Percentiles rank a stretch among this genome's conserved stretches.
Conservation (phyloP, 2,888 invertebrate species). For the Aphidoletes aphidimyza region DNA sequence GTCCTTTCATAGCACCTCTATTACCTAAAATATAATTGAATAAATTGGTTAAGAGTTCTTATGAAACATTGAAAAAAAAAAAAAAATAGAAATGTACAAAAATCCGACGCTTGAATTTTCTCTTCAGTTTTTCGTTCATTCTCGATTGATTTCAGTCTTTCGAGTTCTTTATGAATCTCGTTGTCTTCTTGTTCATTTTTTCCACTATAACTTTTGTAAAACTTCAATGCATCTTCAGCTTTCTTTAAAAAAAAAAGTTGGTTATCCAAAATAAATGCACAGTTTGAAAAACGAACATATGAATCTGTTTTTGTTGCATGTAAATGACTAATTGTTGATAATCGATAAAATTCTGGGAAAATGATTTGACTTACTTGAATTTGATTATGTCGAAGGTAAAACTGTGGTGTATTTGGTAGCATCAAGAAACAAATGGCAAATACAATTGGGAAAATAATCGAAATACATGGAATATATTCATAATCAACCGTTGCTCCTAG, state of each 20-base stretch:
- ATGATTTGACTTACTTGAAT: background rate
- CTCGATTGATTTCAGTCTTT: too few species aligned
- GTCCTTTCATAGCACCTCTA: background rate
- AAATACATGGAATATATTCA: constrained; percentile 56
- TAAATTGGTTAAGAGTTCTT: too few species aligned
- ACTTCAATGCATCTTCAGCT: too few species aligned
- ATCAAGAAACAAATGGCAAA: constrained; percentile 53
- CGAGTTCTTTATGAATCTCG: too few species aligned
- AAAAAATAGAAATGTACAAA: background rate
- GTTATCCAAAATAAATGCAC: background rate
- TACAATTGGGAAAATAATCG: constrained; percentile 57
- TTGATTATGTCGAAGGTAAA: constrained; percentile 55
- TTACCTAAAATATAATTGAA: constrained; percentile 1
- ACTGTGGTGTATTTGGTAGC: constrained; percentile 58
- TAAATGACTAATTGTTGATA: too few species aligned
- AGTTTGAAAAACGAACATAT: background rate
- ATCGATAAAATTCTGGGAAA: background rate
- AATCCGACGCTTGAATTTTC: too few species aligned
- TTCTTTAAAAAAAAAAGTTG: too few species aligned
- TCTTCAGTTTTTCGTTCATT: too few species aligned
- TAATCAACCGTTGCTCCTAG: constrained; percentile 57
- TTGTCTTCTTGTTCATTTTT: too few species aligned
- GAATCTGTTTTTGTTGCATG: background rate
- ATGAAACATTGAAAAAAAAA: background rate
- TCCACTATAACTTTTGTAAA: too few species aligned